phyloP scores from a whole-genome alignment of 2,113 vertebrate species.

The Lepidothrix coronata region DNA sequence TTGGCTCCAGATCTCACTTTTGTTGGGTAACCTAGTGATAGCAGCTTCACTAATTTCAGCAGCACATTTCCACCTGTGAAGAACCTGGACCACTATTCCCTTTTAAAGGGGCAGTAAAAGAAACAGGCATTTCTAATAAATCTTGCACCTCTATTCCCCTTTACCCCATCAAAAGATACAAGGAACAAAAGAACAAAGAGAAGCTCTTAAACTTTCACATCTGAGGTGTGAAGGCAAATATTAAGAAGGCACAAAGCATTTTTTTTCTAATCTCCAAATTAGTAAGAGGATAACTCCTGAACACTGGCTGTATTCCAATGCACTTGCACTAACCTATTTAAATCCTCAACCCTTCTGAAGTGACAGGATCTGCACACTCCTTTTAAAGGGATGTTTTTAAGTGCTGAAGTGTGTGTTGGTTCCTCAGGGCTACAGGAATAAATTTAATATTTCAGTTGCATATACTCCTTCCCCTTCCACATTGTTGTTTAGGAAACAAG shows the following conservation, averaged over 20 bases:
- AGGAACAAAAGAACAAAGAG: neutral
- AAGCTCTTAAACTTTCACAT: neutral
- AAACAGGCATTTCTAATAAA: neutral
- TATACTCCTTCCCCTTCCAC: neutral
- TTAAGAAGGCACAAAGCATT: neutral
- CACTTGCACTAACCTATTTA: neutral
- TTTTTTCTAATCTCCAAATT: neutral
- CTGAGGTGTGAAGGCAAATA: neutral
- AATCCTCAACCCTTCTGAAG: neutral
- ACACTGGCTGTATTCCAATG: neutral
- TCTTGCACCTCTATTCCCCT: neutral
- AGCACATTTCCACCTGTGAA: neutral
- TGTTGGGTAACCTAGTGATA: neutral
- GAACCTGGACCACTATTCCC: neutral
- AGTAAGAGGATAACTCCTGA: neutral
- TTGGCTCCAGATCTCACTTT: neutral
- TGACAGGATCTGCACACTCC: neutral
- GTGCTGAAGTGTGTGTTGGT: neutral
- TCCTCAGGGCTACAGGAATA: neutral
- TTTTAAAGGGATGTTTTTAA: neutral
- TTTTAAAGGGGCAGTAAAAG: neutral
- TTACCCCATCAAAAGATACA: neutral
- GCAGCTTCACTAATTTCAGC: neutral
- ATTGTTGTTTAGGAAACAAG: neutral
- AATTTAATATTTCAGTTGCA: neutral